Conservation (phyloP, 2,797 vertebrate genomes). For the Oreortyx pictus region DNA sequence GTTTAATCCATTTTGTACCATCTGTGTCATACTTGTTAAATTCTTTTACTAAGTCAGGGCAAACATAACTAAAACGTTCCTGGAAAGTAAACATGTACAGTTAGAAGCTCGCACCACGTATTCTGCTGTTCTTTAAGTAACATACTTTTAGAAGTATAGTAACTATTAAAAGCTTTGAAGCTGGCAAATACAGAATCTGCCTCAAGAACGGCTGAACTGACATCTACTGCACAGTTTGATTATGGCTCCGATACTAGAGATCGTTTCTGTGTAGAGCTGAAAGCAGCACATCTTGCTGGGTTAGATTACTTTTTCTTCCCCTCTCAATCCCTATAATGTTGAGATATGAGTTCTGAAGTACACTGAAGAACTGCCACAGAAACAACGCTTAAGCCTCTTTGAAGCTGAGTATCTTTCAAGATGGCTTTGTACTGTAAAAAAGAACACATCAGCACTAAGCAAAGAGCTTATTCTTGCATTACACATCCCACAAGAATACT, state of each 20-base stretch:
- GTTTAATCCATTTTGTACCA: constrained; percentile 97
- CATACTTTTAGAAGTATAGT: not conserved
- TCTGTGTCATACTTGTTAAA: constrained; percentile 98
- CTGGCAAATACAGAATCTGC: not conserved
- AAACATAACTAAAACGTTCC: constrained; percentile 98
- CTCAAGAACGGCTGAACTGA: not conserved
- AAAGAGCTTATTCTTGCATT: too few relatives aligned
- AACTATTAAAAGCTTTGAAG: not conserved
- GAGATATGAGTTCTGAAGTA: constrained; percentile 26
- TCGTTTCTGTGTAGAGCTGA: not conserved
- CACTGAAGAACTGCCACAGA: constrained; percentile 27
- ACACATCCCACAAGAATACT: not conserved
- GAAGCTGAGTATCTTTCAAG: constrained; percentile 7
- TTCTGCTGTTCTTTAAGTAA: not conserved
- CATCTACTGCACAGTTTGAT: not conserved
- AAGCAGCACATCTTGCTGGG: not conserved
- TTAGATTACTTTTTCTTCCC: constrained; percentile 19
- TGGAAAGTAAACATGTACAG: constrained; percentile 59
- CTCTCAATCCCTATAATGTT: not conserved
- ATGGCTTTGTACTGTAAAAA: not conserved
- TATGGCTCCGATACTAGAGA: constrained; percentile 21
- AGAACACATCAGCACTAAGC: not conserved
- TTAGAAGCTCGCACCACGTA: not conserved
- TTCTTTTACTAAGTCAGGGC: constrained; percentile 98
- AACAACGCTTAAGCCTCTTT: constrained; percentile 30